phyloP scores from a whole-genome alignment of 2,888 invertebrate species.

The Philopedon plagiatum region DNA sequence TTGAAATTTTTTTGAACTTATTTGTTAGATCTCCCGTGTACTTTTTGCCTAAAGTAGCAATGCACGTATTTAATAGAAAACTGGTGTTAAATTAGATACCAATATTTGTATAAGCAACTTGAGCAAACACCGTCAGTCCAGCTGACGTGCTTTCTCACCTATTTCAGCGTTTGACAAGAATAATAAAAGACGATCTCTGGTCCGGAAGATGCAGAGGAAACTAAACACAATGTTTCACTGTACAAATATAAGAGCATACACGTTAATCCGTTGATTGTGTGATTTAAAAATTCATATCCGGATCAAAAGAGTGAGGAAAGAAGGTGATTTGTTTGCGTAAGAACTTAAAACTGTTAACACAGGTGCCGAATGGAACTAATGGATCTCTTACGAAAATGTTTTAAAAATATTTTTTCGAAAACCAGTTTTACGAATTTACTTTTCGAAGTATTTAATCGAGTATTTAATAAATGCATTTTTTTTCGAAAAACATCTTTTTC shows the following conservation, averaged over 20 bases:
- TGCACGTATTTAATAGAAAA: neutral
- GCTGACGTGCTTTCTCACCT: conserved; percentile 17
- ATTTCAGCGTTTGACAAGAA: conserved; percentile 7
- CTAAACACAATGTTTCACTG: conserved; percentile 11
- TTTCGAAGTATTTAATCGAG: too few relatives aligned
- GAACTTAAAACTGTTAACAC: neutral
- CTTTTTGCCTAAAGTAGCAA: too few relatives aligned
- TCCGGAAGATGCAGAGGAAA: conserved; percentile 15
- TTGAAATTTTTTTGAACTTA: too few relatives aligned
- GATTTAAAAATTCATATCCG: conserved; percentile 7
- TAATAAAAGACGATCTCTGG: neutral
- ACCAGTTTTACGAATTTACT: too few relatives aligned
- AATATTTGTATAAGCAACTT: conserved; percentile 9
- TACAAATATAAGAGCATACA: neutral
- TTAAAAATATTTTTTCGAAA: too few relatives aligned
- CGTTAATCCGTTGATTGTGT: neutral
- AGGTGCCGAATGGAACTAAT: neutral
- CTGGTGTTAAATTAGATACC: neutral
- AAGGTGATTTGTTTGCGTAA: neutral
- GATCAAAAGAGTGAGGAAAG: neutral
- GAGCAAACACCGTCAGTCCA: conserved; percentile 2
- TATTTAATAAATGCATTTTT: too few relatives aligned
- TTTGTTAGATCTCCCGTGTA: too few relatives aligned
- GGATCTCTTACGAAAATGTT: too few relatives aligned
- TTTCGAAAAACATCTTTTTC: too few relatives aligned